These are phyloP conservation scores for Drosophila aff. DNA, from an alignment of 1,140 invertebrate species.

Conservation along the genomic window DNA sequence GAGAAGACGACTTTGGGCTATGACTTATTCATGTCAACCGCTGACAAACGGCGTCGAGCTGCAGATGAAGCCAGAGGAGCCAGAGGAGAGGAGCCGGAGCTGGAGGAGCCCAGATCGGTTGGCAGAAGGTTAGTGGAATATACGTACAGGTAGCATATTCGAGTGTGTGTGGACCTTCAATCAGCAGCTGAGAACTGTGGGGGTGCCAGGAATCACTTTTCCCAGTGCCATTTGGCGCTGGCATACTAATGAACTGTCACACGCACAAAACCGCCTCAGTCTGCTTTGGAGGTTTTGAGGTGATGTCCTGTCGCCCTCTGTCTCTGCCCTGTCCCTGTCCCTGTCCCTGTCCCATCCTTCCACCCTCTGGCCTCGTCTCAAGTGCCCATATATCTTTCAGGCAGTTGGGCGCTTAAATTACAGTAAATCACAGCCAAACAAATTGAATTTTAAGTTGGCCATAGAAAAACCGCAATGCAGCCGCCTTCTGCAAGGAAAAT, in stretches of 20 bases:
- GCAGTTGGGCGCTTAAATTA: constrained; percentile 78
- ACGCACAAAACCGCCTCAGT: constrained; percentile 53
- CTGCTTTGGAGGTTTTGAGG: constrained; percentile 35
- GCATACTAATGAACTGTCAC: constrained; percentile 81
- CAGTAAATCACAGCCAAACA: constrained; percentile 81
- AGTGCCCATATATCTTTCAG: constrained; percentile 75
- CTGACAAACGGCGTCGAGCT: constrained; percentile 71
- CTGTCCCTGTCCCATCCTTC: no score
- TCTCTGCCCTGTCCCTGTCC: no score
- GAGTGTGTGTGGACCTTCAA: constrained; percentile 2
- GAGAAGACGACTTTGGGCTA: constrained; percentile 44
- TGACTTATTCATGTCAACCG: constrained; percentile 80
- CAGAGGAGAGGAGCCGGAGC: constrained; percentile 7
- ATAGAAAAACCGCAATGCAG: constrained; percentile 74
- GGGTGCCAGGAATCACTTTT: constrained; percentile 64
- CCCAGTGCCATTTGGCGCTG: constrained; percentile 67
- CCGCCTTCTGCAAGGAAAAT: constrained; percentile 68
- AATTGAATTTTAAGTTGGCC: constrained; percentile 82
- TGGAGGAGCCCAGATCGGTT: not conserved
- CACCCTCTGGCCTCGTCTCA: constrained; percentile 24
- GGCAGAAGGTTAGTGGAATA: not conserved
- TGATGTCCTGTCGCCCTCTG: constrained; percentile 1
- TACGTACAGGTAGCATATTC: not conserved
- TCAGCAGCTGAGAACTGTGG: constrained; percentile 12
- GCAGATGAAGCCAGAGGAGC: constrained; percentile 36